Base-by-base conservation (phyloP, 2,797 vertebrate species). In the Threskiornis aethiopicus region DNA sequence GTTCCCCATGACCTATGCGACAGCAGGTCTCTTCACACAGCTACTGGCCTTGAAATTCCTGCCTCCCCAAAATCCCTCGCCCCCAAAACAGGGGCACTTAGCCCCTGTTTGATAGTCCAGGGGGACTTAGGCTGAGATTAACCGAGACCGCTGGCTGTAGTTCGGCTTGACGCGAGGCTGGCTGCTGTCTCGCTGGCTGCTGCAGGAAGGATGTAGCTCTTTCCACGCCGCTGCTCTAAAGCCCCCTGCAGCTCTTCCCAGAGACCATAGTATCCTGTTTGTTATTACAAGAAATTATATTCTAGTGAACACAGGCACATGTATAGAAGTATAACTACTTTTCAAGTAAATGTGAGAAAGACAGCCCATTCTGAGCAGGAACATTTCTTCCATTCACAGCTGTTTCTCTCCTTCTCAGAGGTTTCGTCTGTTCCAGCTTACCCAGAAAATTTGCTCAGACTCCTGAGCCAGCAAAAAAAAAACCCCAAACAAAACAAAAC, bases 161-260 rank as follows among this genome's bases (percentile, higher is more conserved):
- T n/a, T 57, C 0, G 0, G 46, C 58, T 70, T 64, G 54, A 21
- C 5, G 4, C 64, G 62, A 28, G 66, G 47, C 72, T 92, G 86
- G 59, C 78, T 87, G 73, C 87, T 78, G 13, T 31, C 65, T 17
- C 19, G 4, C 70, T 87, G 57, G 6, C 61, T 72, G 87, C 75
- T 61, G 71, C 89, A 84, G 77, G 82, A 83, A 88, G 59, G 66
- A 76, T 42, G 82, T 70, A 39, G 42, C 64, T 89, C 54, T 82
- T 92, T 62, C 73, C 58, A 72, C 49, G 29, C 10, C 46, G 37
- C 83, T 78, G 64, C 69, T 81, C 52, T 85, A 44, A 85, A 96
- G 78, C 51, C 42, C 58, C 49, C 59, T 64, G 57, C 65, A 81
- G 85, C 58, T 88, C 59, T 65, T 95, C 66, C 64, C 28, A 8